Evolutionary conservation across 2,797 vertebrate species (phyloP).

Genomic region (Acipenser transmontanus): DNA sequence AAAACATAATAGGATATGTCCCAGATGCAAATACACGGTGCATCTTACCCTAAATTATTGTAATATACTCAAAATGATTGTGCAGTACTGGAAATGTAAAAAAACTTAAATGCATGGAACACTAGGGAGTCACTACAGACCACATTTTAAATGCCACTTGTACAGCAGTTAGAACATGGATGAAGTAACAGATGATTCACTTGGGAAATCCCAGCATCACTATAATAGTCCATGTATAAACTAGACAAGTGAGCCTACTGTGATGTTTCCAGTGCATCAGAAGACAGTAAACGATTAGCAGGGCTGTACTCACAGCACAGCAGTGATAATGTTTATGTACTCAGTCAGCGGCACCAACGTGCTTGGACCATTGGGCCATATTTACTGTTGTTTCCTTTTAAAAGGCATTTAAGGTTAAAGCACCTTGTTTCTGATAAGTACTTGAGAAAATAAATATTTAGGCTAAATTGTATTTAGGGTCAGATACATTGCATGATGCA

Average conservation of each 20-base stretch:
- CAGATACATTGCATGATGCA: too few species aligned
- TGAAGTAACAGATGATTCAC: slow-evolving; percentile 2
- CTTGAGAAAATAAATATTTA: too few species aligned
- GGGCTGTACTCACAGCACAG: not conserved
- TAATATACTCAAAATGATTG: not conserved
- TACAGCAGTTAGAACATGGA: slow-evolving; percentile 2
- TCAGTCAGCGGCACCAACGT: not conserved
- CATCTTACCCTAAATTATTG: too few species aligned
- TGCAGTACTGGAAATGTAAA: not conserved
- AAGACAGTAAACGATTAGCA: not conserved
- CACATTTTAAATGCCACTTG: not conserved
- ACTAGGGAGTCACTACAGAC: not conserved
- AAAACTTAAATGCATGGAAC: not conserved
- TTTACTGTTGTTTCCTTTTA: not conserved
- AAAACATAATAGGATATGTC: too few species aligned
- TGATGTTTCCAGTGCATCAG: not conserved
- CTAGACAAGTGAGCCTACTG: not conserved
- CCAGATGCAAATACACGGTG: too few species aligned
- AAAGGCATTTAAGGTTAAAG: not conserved
- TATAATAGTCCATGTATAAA: not conserved
- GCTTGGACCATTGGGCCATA: not conserved
- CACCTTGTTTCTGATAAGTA: too few species aligned
- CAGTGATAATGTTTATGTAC: not conserved
- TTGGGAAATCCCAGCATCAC: not conserved
- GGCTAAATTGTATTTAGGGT: too few species aligned